These are phyloP conservation scores for Sialis fuliginosa DNA, from an alignment of 2,888 invertebrate genomes.

Conservation along the genomic window DNA sequence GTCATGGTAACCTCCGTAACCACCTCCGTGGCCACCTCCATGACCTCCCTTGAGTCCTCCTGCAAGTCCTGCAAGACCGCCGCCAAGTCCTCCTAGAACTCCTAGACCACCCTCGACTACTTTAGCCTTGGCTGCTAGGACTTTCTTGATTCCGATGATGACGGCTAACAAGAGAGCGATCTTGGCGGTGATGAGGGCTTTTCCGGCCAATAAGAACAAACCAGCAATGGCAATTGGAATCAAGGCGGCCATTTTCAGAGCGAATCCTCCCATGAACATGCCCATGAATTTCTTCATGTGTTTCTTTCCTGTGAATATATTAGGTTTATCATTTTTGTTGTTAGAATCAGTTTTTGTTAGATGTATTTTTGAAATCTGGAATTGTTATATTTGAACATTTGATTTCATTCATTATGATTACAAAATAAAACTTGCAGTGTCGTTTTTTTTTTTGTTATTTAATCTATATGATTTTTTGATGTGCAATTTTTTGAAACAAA, in stretches of 20 bases:
- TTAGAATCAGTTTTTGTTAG: too few species aligned
- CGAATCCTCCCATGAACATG: slow-evolving; percentile 78
- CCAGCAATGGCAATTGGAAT: slow-evolving; percentile 65
- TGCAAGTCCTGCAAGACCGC: slow-evolving; percentile 22
- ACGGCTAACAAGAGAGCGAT: slow-evolving; percentile 65
- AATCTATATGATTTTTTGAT: too few species aligned
- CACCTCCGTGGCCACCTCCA: slow-evolving; percentile 14
- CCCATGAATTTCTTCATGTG: slow-evolving; percentile 86
- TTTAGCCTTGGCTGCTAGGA: slow-evolving; percentile 46
- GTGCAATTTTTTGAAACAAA: too few species aligned
- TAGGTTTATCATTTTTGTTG: background rate
- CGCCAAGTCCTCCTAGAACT: slow-evolving; percentile 22
- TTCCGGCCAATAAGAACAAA: slow-evolving; percentile 65
- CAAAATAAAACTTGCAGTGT: too few species aligned
- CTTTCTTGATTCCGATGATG: slow-evolving; percentile 67
- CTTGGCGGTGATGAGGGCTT: slow-evolving; percentile 64
- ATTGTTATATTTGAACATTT: too few species aligned
- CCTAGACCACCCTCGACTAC: slow-evolving; percentile 20
- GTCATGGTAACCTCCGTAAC: slow-evolving; percentile 23
- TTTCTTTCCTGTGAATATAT: slow-evolving; percentile 44
- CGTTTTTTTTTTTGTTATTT: too few species aligned
- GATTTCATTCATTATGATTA: too few species aligned
- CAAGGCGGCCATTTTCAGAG: slow-evolving; percentile 69
- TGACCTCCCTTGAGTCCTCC: slow-evolving; percentile 27
- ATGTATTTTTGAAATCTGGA: too few species aligned